Conservation (phyloP, 2,113 vertebrate genomes). For the Myiagra hebetior region DNA sequence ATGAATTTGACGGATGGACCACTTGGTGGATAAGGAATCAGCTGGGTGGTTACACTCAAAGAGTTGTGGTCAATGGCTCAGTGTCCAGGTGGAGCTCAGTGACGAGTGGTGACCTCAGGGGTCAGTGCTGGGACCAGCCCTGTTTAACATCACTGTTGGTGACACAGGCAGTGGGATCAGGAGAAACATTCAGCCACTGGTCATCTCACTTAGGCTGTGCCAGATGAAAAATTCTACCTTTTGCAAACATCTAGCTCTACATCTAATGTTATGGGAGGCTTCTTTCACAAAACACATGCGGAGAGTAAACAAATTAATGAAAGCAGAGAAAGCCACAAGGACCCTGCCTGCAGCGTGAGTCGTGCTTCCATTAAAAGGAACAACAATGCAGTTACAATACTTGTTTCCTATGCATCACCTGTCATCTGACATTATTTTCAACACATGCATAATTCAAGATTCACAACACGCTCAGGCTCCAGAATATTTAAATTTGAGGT, state of each 20-base stretch:
- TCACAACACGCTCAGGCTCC: not conserved
- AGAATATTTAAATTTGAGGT: not conserved
- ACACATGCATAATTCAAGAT: slow-evolving; percentile 12
- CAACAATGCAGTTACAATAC: not conserved
- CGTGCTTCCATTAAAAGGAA: not conserved
- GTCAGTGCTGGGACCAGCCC: no score
- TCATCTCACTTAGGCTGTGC: not conserved
- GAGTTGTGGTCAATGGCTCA: not conserved
- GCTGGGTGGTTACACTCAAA: fast-evolving
- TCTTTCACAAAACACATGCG: not conserved
- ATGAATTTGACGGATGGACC: not conserved
- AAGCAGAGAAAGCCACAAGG: not conserved
- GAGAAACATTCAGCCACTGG: not conserved
- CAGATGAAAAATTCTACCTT: not conserved
- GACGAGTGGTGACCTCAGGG: not conserved
- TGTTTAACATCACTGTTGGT: fast-evolving
- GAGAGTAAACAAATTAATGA: not conserved
- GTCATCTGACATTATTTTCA: not conserved
- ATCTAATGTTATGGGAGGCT: not conserved
- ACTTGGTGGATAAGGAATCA: fast-evolving
- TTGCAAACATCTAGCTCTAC: not conserved
- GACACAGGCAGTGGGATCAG: fast-evolving
- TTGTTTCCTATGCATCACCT: not conserved
- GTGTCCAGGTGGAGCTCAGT: not conserved
- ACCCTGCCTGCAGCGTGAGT: not conserved